Evolutionary conservation across 2,888 invertebrate genomes (phyloP), one percentile per base, ranked within the genome.

Genomic region (Amorpha juglandis): DNA sequence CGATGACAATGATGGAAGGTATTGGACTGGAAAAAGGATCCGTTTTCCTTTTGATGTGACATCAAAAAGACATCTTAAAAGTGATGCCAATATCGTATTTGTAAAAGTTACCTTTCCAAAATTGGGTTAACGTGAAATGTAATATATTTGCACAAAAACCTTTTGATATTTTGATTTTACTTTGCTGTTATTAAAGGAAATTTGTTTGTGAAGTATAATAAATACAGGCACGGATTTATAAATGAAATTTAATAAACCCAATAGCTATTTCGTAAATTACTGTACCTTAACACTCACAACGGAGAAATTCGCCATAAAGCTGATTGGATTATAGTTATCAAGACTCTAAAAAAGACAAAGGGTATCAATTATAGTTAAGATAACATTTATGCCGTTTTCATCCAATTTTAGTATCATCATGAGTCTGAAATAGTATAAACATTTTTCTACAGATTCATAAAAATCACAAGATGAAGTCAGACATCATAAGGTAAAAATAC

Each of bases 1-100:
- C 42, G 73, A 83, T 82, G 85, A 91, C 90, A 91, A 89, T 88
- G 84, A 82, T 78, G 77, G 73, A 78, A 90, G 89, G 91, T 88
- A 90, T 88, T 82, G 87, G 82, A 77, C 83, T 85, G 87, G 89
- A 90, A 91, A 89, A 90, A 81, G 83, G 89, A 91, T 90, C 87
- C 85, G 83, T 88, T 90, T 89, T 87, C 83, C 87, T 87, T 91
- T 91, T 91, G 88, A 91, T 86, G 87, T 87, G 75, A 82, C 85
- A 82, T 87, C 87, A 88, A 90, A 90, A 86, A 84, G 86, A 73
- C 78, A 70, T 66, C 72, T 72, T 70, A 72, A 75, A 74, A 71
- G 68, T 65, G 76, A 70, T 77, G 76, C 76, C 78, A 81, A 81
- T 79, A 77, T 73, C 72, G 69, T 73, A 76, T 71, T 75, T 74